A percentile compares a stretch with the other conserved stretches of the same genome.
phyloP scores from a whole-genome alignment of 1,140 invertebrate genomes.

The Apis dorsata region DNA sequence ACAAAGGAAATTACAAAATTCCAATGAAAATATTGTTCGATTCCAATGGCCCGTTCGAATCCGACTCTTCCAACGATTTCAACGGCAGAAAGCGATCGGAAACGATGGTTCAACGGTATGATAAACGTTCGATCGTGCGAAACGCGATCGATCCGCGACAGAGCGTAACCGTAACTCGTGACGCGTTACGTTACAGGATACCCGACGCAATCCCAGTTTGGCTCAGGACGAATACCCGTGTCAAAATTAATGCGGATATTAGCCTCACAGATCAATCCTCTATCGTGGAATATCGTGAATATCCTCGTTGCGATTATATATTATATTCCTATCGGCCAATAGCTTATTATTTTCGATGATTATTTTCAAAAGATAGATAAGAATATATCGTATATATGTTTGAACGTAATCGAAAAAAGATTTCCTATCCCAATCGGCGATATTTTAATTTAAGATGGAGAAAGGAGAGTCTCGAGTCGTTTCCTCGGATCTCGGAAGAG shows the following conservation, averaged over 20 bases:
- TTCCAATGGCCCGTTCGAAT: background rate
- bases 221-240: background rate
- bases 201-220: no score
- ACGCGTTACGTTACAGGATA: background rate
- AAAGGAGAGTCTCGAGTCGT: constrained; percentile 3
- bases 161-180: background rate
- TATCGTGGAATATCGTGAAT: no score
- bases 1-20: no score
- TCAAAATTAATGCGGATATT: background rate
- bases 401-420: no score
- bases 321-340: no score
- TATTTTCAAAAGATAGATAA: no score
- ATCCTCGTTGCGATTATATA: background rate
- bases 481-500: no score
- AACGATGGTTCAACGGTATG: background rate
- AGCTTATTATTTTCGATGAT: no score
- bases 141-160: background rate
- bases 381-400: no score
- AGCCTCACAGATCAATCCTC: background rate
- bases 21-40: no score
- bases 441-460: no score
- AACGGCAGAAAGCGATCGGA: background rate
- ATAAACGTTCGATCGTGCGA: background rate
- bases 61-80: background rate
- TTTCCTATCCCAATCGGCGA: no score